These are phyloP conservation scores for Jordanella pulchra DNA, from an alignment of 2,797 vertebrate genomes.

Conservation along the genomic window DNA sequence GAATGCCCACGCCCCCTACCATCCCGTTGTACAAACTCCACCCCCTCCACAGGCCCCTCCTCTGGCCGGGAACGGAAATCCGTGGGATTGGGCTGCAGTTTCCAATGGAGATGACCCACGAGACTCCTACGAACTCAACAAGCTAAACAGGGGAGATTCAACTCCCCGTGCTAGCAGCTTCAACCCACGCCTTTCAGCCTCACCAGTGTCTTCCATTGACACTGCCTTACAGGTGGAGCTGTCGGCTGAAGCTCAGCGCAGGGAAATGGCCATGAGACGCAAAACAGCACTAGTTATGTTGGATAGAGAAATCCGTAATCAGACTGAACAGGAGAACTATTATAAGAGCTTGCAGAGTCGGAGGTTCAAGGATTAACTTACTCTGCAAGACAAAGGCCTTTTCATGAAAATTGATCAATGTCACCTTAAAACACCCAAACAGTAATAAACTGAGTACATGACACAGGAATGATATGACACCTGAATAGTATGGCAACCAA, in stretches of 20 bases:
- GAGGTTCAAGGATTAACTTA: conserved; percentile 76
- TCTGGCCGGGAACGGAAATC: conserved; percentile 67
- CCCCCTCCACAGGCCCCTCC: conserved; percentile 66
- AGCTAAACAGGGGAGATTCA: conserved; percentile 72
- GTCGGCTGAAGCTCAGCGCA: conserved; percentile 72
- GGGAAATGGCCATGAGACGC: conserved; percentile 85
- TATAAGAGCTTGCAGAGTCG: conserved; percentile 65
- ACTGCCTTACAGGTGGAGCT: conserved; percentile 64
- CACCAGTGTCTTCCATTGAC: conserved; percentile 78
- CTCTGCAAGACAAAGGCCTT: conserved; percentile 51
- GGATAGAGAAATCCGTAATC: conserved; percentile 66
- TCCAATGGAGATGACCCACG: conserved; percentile 69
- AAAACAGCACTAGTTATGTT: conserved; percentile 77
- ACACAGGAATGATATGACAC: not conserved
- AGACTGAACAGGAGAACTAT: conserved; percentile 63
- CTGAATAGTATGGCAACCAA: not conserved
- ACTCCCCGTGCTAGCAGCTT: conserved; percentile 66
- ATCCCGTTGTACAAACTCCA: conserved; percentile 85
- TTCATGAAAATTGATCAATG: conserved; percentile 24
- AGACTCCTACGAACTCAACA: conserved; percentile 82
- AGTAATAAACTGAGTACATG: not conserved
- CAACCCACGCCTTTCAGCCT: conserved; percentile 76
- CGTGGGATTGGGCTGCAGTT: conserved; percentile 80
- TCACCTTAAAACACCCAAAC: conserved; percentile 14
- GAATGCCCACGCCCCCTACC: conserved; percentile 88